These are phyloP conservation scores for Schlechtendalia chinensis DNA, from an alignment of 1,140 invertebrate genomes.

Conservation along the genomic window DNA sequence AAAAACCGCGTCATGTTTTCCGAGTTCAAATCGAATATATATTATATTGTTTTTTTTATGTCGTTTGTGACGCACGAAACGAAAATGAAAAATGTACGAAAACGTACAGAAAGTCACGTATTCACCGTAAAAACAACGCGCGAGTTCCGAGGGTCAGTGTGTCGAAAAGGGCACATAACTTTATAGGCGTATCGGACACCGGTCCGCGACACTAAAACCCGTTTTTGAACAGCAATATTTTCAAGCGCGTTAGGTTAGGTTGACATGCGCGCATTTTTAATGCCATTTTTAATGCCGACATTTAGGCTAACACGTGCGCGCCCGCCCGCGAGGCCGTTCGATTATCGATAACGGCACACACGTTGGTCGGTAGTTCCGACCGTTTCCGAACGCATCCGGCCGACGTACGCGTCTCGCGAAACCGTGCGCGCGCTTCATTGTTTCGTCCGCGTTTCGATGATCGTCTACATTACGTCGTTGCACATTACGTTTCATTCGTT, in stretches of 20 bases:
- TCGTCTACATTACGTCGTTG: background rate
- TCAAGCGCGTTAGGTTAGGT: no score
- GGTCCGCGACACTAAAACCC: background rate
- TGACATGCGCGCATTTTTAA: no score
- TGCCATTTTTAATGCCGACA: no score
- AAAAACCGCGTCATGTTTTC: background rate
- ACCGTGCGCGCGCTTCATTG: no score
- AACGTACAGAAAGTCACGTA: conserved; percentile 15
- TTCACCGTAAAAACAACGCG: background rate
- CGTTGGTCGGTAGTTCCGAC: no score
- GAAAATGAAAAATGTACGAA: background rate
- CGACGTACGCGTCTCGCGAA: no score
- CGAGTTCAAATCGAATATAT: background rate
- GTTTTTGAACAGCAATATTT: conserved; percentile 28
- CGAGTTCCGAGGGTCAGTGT: background rate
- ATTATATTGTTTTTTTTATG: conserved; percentile 3
- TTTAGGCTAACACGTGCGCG: no score
- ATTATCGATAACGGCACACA: no score
- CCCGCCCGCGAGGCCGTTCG: no score
- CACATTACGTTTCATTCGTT: no score
- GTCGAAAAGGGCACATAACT: conserved; percentile 12
- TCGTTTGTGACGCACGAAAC: background rate
- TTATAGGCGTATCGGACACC: background rate
- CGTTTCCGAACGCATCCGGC: no score
- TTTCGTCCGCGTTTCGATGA: no score